Percentiles rank a stretch among this genome's conserved stretches.
Conservation (phyloP, 2,797 vertebrate species). For the Glossophaga mutica region DNA sequence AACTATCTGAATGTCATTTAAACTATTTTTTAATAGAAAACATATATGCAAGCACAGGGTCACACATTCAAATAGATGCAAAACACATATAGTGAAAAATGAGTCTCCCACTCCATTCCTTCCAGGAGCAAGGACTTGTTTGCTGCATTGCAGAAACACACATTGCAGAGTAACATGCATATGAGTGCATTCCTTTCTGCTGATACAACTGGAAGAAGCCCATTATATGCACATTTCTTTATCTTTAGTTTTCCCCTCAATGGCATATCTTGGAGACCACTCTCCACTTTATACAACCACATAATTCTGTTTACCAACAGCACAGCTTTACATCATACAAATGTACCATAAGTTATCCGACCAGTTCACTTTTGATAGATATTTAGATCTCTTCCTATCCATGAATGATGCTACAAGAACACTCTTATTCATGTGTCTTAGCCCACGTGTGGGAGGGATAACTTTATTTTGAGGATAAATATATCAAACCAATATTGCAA, state of each 20-base stretch:
- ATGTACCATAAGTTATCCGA: neutral
- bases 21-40: neutral
- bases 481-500: constrained; percentile 1
- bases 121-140: neutral
- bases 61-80: neutral
- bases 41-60: neutral
- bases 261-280: neutral
- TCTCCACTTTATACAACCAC: neutral
- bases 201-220: neutral
- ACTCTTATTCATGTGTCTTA: neutral
- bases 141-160: neutral
- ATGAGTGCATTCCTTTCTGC: neutral
- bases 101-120: neutral
- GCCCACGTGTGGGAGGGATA: neutral
- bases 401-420: neutral
- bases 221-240: neutral
- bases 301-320: neutral
- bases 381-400: neutral
- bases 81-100: neutral
- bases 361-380: neutral
- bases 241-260: neutral
- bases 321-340: neutral
- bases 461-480: neutral
- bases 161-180: neutral
- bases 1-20: neutral